Evolutionary conservation across 1,140 invertebrate species (phyloP), one percentile per base, ranked within the genome.

Genomic region (Latrodectus geometricus): DNA sequence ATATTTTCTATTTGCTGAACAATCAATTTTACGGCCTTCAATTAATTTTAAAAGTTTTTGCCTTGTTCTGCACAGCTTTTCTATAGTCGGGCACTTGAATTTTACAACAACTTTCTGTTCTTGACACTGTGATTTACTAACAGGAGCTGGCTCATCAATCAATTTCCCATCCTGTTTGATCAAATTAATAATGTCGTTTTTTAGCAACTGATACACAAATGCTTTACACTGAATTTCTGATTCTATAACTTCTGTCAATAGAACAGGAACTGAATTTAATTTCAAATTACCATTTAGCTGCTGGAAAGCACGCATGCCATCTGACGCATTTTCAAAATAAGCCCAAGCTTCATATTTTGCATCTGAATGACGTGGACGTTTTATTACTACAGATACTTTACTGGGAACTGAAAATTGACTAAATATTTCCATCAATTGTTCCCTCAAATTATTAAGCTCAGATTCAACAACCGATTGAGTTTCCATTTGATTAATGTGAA

Each of bases 361-460:
- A 21, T 48, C n/a, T 5, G 21, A 52, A 20, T 17, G 3, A 14
- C 49, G 61, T 81, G 69, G 82, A 8, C 66, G 72, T 2, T 68
- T 73, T 48, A 88, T n/a, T 35, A 84, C 81, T 17, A 88, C 69
- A n/a, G 69, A 9, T 8, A 86, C 4, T 20, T 86, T 79, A 11
- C 61, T 49, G 8, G 20, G n/a, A 9, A 23, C 8, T 17, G 76
- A 65, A 49, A 66, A 79, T 11, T 14, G 21, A 17, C 35, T 23
- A 35, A 86, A 73, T 9, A 20, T 35, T 76, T 68, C n/a, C 9
- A 8, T 9, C 35, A 87, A 48, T 56, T 70, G 20, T 20, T 15
- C 9, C 15, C 77, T 82, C 0, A 61, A 20, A n/a, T 48, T 4
- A 23, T 56, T 52, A 8, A 87, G 21, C 48, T 82, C 86, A 17